Conservation (phyloP, 35 echinoderm and acorn worm genomes). For the Apostichopus japonicus region DNA sequence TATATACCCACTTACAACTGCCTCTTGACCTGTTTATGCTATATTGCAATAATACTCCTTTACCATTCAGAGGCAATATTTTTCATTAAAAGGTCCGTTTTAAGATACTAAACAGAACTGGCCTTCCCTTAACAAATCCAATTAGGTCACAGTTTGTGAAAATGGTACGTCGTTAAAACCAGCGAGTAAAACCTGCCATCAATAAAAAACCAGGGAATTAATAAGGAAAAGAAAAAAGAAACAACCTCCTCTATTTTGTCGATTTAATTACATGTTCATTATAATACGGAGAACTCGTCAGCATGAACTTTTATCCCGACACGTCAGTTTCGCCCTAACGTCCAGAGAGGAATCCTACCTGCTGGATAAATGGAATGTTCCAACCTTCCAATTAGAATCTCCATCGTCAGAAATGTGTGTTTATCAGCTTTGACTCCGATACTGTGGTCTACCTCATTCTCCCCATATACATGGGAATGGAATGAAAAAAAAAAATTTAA, state of each 20-base stretch:
- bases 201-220: not conserved
- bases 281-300: not conserved
- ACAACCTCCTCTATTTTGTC: too few relatives aligned
- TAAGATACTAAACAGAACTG: too few relatives aligned
- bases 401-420: constrained; percentile 26
- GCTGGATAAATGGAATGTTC: not conserved
- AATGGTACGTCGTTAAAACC: too few relatives aligned
- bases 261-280: not conserved
- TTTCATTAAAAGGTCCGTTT: too few relatives aligned
- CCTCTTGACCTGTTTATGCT: too few relatives aligned
- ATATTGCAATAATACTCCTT: too few relatives aligned
- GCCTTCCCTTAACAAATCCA: too few relatives aligned
- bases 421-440: constrained; percentile 37
- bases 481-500: constrained; percentile 7
- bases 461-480: not conserved
- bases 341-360: not conserved
- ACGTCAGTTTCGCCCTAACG: not conserved
- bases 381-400: constrained; percentile 41
- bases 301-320: not conserved
- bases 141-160: too few relatives aligned
- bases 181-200: too few relatives aligned
- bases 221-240: not conserved
- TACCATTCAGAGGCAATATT: too few relatives aligned
- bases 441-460: not conserved
- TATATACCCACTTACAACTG: too few relatives aligned